These are phyloP conservation scores for Ceratosolen solmsi DNA, from an alignment of 1,140 invertebrate genomes.

Conservation along the genomic window DNA sequence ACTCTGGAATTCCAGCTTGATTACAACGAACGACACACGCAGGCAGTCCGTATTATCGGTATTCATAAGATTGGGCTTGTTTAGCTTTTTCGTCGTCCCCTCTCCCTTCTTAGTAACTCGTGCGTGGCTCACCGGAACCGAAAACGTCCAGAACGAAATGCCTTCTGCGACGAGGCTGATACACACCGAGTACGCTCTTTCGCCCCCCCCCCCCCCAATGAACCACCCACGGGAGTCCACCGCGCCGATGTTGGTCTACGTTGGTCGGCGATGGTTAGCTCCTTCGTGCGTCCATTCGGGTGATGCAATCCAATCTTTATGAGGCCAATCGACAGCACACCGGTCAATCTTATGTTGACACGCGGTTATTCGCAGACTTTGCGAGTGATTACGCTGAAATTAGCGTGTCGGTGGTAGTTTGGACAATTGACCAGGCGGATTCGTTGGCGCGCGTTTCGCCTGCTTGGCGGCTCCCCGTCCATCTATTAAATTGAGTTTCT, in stretches of 20 bases:
- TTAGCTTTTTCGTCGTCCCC: neutral
- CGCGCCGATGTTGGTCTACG: neutral
- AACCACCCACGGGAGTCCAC: neutral
- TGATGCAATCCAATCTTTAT: neutral
- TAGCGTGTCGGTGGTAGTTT: too few relatives aligned
- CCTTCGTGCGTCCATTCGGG: neutral
- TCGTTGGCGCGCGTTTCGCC: too few relatives aligned
- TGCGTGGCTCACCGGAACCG: neutral
- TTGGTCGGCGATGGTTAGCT: neutral
- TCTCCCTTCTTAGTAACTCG: neutral
- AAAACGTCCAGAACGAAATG: too few relatives aligned
- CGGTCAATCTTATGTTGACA: neutral
- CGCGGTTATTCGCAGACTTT: neutral
- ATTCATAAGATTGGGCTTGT: constrained; percentile 22
- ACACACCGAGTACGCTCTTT: neutral
- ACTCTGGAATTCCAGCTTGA: neutral
- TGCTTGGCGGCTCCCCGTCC: neutral
- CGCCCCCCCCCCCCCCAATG: neutral
- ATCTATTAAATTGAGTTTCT: neutral
- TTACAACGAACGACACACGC: neutral
- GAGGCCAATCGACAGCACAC: neutral
- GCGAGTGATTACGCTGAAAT: too few relatives aligned
- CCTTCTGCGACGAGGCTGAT: neutral
- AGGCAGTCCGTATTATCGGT: constrained; percentile 16
- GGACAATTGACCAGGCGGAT: too few relatives aligned